phyloP scores from a whole-genome alignment of 2,888 invertebrate genomes.

The Raillietiella orientalis region DNA sequence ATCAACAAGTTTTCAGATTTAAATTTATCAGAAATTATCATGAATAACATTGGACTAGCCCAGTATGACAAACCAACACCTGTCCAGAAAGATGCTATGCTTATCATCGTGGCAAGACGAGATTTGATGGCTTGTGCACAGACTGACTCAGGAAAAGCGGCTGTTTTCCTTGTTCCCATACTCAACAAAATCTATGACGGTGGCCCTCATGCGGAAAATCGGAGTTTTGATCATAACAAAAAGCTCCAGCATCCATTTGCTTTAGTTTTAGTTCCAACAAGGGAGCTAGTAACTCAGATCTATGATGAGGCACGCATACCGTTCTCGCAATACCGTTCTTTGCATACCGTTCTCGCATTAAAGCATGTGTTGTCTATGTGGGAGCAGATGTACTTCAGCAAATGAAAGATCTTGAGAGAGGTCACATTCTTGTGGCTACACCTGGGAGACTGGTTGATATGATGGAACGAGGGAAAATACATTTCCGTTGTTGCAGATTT shows the following conservation, averaged over 20 bases:
- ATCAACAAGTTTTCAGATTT: slow-evolving; percentile 84
- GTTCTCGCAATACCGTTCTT: no score
- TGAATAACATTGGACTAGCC: slow-evolving; percentile 47
- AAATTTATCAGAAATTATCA: slow-evolving; percentile 84
- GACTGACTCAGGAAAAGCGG: slow-evolving; percentile 89
- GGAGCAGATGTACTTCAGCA: slow-evolving; percentile 71
- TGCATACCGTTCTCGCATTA: slow-evolving; percentile 78
- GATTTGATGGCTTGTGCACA: slow-evolving; percentile 93
- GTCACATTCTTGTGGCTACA: slow-evolving; percentile 90
- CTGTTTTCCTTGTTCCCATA: slow-evolving; percentile 91
- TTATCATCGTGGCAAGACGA: slow-evolving; percentile 62
- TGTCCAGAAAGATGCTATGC: slow-evolving; percentile 95
- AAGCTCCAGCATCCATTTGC: slow-evolving; percentile 88
- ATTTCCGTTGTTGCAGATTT: slow-evolving; percentile 42
- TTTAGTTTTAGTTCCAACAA: slow-evolving; percentile 80
- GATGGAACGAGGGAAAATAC: slow-evolving; percentile 79
- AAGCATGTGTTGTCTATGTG: slow-evolving; percentile 87
- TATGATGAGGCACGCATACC: slow-evolving; percentile 93
- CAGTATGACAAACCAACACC: slow-evolving; percentile 80
- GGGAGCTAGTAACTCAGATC: slow-evolving; percentile 97
- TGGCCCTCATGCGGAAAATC: slow-evolving; percentile 24
- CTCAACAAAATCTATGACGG: slow-evolving; percentile 85
- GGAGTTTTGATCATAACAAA: slow-evolving; percentile 7
- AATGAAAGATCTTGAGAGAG: slow-evolving; percentile 74
- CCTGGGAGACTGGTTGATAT: slow-evolving; percentile 93